Percentiles rank a stretch among this genome's conserved stretches.
These are phyloP conservation scores for Caenorhabditis zanzibari DNA, from an alignment of 2,888 invertebrate genomes.

Conservation along the genomic window DNA sequence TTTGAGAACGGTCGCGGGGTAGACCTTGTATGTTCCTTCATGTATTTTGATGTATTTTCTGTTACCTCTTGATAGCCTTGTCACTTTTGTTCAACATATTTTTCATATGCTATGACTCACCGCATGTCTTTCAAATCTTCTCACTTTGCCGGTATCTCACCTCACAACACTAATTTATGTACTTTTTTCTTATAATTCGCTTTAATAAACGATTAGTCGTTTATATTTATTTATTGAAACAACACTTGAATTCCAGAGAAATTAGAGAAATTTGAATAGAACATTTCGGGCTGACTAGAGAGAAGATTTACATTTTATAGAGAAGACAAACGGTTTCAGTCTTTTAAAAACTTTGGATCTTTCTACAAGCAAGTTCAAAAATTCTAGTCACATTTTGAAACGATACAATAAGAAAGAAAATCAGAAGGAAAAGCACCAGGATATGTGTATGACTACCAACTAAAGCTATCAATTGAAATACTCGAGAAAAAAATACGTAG, in stretches of 20 bases:
- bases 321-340: constrained; percentile 46
- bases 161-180: constrained; percentile 12
- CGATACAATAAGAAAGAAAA: constrained; percentile 22
- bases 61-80: not conserved
- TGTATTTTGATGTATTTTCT: constrained; percentile 50
- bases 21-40: constrained; percentile 35
- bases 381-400: constrained; percentile 34
- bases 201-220: constrained; percentile 43
- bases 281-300: constrained; percentile 46
- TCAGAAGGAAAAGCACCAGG: constrained; percentile 22
- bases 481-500: not conserved
- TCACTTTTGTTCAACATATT: constrained; percentile 23
- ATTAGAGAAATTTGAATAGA: constrained; percentile 37
- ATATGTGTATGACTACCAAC: constrained; percentile 54
- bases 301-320: constrained; percentile 54
- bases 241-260: constrained; percentile 62
- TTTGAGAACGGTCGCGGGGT: constrained; percentile 65
- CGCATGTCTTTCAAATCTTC: constrained; percentile 50
- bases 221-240: constrained; percentile 42
- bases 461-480: constrained; percentile 57
- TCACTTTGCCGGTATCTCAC: constrained; percentile 25
- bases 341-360: not conserved
- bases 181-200: constrained; percentile 8
- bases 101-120: constrained; percentile 17
- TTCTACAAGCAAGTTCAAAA: not conserved